Base-by-base conservation (phyloP, 2,797 vertebrate genomes). In the Anas georgica region DNA sequence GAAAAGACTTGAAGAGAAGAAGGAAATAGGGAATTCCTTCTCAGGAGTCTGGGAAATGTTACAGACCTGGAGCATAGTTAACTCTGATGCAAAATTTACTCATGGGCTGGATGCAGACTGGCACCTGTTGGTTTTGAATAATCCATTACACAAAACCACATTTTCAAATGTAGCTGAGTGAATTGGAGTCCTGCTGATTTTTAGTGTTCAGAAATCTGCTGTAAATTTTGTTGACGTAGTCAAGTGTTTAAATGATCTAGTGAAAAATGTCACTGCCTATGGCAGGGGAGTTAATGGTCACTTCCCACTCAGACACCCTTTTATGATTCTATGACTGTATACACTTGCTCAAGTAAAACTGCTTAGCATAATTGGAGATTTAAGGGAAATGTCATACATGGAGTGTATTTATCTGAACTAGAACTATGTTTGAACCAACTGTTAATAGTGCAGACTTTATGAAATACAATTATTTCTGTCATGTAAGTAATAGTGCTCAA, bases 71-170 rank as follows among this genome's bases (percentile, higher is more conserved):
- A 41, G 10, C 17, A 35, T 9, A 39, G 9, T 28, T 43, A 67
- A 12, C 31, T 37, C 6, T 37, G 22, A 9, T 45, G n/a, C 46
- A 73, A 69, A 72, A 41, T 48, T 58, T 78, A 70, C 21, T 28
- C 78, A 2, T n/a, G 10, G 21, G 52, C 33, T 41, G 41, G 29
- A 31, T 28, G 23, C 1, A 2, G 56, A 33, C 7, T 0, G 1
- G 52, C 48, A 9, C 14, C 23, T 18, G 9, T 26, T 6, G 11
- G 64, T 81, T 83, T 45, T 68, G 1, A 86, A 33, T 55, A 43
- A 67, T 26, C 31, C 12, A 43, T 54, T 22, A n/a, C 15, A 21
- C 5, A 76, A 73, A 43, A 28, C 28, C 14, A 29, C 5, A 6
- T 63, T 80, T 89, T 79, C 39, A 72, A 66, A 67, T 31, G 18